These are phyloP conservation scores for Epinotia demarniana DNA, from an alignment of 2,888 invertebrate genomes.

Conservation along the genomic window DNA sequence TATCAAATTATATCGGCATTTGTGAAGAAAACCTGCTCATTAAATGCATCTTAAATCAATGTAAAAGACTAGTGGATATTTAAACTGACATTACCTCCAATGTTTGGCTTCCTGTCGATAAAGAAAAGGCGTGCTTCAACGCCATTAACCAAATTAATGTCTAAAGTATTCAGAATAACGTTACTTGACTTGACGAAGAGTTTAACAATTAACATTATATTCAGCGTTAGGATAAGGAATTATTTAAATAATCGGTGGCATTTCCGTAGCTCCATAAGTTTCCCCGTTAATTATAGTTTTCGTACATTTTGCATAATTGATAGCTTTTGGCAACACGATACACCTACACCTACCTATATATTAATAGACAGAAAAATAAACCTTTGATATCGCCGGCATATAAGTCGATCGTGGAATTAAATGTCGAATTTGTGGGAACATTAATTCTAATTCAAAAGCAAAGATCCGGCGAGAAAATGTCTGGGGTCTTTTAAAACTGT, in stretches of 20 bases:
- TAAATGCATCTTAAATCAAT: slow-evolving; percentile 27
- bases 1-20: slow-evolving; percentile 4
- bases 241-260: slow-evolving; percentile 56
- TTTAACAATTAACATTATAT: slow-evolving; percentile 31
- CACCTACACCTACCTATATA: slow-evolving; percentile 39
- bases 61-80: slow-evolving; percentile 25
- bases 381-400: slow-evolving; percentile 57
- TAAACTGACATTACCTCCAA: slow-evolving; percentile 33
- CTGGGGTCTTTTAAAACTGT: slow-evolving; percentile 13
- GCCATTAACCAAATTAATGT: slow-evolving; percentile 46
- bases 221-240: slow-evolving; percentile 18
- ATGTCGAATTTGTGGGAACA: slow-evolving; percentile 14
- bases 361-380: slow-evolving; percentile 51
- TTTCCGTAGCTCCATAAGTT: slow-evolving; percentile 61
- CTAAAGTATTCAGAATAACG: slow-evolving; percentile 37
- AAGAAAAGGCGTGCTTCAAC: slow-evolving; percentile 54
- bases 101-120: slow-evolving; percentile 59
- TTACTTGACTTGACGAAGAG: slow-evolving; percentile 9
- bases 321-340: slow-evolving; percentile 55
- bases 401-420: background rate
- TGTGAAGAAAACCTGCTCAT: background rate
- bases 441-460: slow-evolving; percentile 28
- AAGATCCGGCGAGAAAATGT: slow-evolving; percentile 10
- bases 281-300: slow-evolving; percentile 57
- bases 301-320: slow-evolving; percentile 64